Evolutionary conservation across 2,888 invertebrate genomes (phyloP), one percentile per base, ranked within the genome.

Genomic region (Sesia bembeciformis): DNA sequence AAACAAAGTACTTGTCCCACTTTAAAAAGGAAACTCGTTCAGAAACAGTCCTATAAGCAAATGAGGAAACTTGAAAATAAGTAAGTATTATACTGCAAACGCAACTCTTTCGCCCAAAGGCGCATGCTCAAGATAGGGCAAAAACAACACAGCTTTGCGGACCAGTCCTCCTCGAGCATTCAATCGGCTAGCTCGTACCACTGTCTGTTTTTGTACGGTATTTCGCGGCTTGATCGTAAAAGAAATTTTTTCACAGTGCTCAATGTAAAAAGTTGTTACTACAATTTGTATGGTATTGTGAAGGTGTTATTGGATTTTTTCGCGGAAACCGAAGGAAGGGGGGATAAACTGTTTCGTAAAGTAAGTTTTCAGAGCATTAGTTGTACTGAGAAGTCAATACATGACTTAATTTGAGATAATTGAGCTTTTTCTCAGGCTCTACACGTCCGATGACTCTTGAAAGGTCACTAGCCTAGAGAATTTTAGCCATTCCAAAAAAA

Each of bases 271-370:
- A 52, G 55, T 55, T 55, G 49, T 40, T 23, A 51, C 49, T 53
- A 49, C 40, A 46, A 46, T 8, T 46, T 6, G 46, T 46, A 51
- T 52, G 49, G 40, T 55, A 49, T 55, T 52, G 49, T 55, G 39
- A 50, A 54, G 50, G 52, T 55, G 52, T 52, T 54, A 43, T 23
- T 23, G 39, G 8, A 52, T 50, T 50, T 54, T 54, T 51, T 54
- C 38, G 43, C 42, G 51, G n/a, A 3, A 38, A n/a, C 7, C 51
- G 46, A 54, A 40, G 49, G 49, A 52, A 39, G 53, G 53, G 46
- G 52, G 58, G 53, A 58, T 58, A 58, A 53, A 8, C 50, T 56
- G 49, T 53, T 46, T 46, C 6, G 39, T 52, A 8, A 52, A 54
- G 53, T 58, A 52, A 53, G 56, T 58, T 49, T 38, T 52, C 6